A percentile compares a stretch with the other conserved stretches of the same genome.
Evolutionary conservation across 2,113 vertebrate genomes (phyloP).

Genomic region (Hassar affinis): DNA sequence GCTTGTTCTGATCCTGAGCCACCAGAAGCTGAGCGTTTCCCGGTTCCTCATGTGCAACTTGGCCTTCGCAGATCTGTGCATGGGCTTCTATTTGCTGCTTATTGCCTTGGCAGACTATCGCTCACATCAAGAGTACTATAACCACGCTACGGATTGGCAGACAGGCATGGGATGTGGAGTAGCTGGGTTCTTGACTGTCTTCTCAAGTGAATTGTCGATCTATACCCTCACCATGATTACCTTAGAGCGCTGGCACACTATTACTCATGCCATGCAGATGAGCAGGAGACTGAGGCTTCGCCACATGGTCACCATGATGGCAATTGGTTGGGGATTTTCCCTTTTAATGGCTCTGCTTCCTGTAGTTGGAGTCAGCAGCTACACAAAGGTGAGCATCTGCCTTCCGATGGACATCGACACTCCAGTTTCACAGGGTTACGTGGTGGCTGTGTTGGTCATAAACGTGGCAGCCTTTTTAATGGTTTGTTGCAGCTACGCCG

Average conservation of each 20-base stretch:
- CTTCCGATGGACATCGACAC: conserved; percentile 92
- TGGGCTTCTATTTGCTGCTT: conserved; percentile 89
- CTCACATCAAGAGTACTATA: conserved; percentile 86
- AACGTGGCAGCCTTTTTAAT: conserved; percentile 82
- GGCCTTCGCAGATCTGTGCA: conserved; percentile 88
- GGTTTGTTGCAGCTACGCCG: conserved; percentile 85
- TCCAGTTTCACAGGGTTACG: conserved; percentile 79
- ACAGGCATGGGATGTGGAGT: conserved; percentile 80
- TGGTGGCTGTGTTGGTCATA: conserved; percentile 78
- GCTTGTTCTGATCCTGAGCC: conserved; percentile 78
- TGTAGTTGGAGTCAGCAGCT: conserved; percentile 85
- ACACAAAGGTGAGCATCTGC: conserved; percentile 92
- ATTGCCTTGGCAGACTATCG: conserved; percentile 82
- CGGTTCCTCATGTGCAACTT: conserved; percentile 93
- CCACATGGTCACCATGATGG: conserved; percentile 82
- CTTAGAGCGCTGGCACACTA: conserved; percentile 89
- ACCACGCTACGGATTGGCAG: conserved; percentile 91
- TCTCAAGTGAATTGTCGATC: conserved; percentile 89
- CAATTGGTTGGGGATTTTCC: conserved; percentile 82
- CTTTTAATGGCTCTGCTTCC: conserved; percentile 80
- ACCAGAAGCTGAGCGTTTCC: conserved; percentile 82
- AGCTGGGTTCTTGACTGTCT: conserved; percentile 87
- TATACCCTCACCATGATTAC: conserved; percentile 88
- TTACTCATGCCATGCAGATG: conserved; percentile 85
- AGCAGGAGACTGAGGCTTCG: conserved; percentile 79